Base-by-base conservation (phyloP, 1,140 invertebrate genomes). In the Carposina sasakii region DNA sequence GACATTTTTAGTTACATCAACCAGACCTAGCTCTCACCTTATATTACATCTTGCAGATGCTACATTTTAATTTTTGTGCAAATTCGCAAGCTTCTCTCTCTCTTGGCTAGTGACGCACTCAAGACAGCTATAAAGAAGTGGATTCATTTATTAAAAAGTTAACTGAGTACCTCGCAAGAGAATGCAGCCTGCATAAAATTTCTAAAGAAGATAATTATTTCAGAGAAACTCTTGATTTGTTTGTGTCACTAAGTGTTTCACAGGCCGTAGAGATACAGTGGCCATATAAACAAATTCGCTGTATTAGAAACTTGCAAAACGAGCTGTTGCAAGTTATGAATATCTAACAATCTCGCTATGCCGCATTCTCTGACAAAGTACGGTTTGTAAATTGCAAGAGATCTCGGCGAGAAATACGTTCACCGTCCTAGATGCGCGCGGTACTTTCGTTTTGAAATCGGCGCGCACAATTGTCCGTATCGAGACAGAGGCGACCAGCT, bases 381-480 rank as follows among this genome's bases (percentile, higher is more conserved):
- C 54, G 48, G 39, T 54, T 60, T 67, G 55, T 78, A 73, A 79
- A 76, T 75, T 68, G 73, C 75, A 77, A 73, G 71, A 81, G 69
- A 81, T 83, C 72, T 71, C 65, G 54, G 45, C 67, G 68, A 74
- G 73, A 77, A 78, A 74, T 79, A 81, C 79, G 79, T 78, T 83
- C 79, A 79, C 77, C 76, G 73, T 78, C 79, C 76, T 76, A 81
- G 79, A 83, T 79, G 79, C 73, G 79, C 73, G 74, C 73, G 70
- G 73, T 78, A 81, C 79, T 83, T 83, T 83, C 77, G 77, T 84
- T 84, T 81, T 77, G 81, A 84, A 81, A 81, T 81, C 81, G 73
- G 71, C 72, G 70, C 77, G 67, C 67, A 83, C 79, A 79, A 83
- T 81, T 78, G 79, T 68, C 76, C 69, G 76, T 79, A 71, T 72